Conservation (phyloP, 2,888 invertebrate genomes). For the Ormia ochracea region DNA sequence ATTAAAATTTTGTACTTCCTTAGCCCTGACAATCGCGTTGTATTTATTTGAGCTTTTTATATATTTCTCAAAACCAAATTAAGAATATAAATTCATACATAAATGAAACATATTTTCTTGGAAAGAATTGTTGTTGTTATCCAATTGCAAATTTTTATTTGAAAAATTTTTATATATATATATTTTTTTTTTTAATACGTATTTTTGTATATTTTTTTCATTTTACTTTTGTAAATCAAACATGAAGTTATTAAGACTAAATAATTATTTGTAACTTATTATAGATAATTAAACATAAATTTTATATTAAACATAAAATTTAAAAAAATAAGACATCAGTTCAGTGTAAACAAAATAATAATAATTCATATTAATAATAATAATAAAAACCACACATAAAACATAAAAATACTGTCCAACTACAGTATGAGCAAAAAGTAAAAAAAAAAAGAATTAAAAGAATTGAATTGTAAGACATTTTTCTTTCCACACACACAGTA, state of each 20-base stretch:
- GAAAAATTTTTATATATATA: not conserved
- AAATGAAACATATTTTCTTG: conserved; percentile 20
- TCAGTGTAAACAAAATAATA: conserved; percentile 38
- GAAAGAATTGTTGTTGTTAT: conserved; percentile 46
- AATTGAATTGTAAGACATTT: not conserved
- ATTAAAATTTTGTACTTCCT: too few species aligned
- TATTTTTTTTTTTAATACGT: conserved; percentile 27
- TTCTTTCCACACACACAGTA: conserved; percentile 17
- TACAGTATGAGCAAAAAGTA: not conserved
- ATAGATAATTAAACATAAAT: conserved; percentile 38
- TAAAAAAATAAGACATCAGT: conserved; percentile 44
- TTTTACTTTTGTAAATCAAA: conserved; percentile 27
- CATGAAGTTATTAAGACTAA: conserved; percentile 39
- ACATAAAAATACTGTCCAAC: conserved; percentile 35
- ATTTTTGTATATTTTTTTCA: conserved; percentile 5
- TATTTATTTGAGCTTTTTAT: too few species aligned
- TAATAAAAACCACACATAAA: conserved; percentile 10
- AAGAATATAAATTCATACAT: too few species aligned
- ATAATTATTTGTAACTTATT: conserved; percentile 29
- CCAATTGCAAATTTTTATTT: conserved; percentile 58
- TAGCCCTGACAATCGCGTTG: too few species aligned
- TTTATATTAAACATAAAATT: conserved; percentile 23
- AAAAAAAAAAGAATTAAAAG: not conserved
- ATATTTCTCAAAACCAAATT: too few species aligned
- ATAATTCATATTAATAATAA: too few species aligned